Evolutionary conservation across 30 jellyfish, hydroid and myxozoan genomes (phyloP).

Genomic region (Aurelia aurita): DNA sequence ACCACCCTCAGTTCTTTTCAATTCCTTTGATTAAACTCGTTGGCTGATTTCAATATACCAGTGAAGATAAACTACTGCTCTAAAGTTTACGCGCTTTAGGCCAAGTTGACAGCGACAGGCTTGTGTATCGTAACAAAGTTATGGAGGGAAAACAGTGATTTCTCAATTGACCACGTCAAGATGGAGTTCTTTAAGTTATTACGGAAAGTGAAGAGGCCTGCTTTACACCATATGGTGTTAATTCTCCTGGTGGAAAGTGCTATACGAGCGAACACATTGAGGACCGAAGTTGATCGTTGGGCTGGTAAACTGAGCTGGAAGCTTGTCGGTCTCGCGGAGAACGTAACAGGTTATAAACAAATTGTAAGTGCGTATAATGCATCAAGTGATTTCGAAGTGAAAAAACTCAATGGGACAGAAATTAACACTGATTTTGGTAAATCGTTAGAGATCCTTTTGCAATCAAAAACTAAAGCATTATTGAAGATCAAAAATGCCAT

Average conservation of each 20-base stretch:
- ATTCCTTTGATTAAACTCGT: conserved; percentile 35
- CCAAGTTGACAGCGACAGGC: neutral
- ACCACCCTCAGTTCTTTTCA: conserved; percentile 65
- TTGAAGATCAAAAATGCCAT: conserved; percentile 24
- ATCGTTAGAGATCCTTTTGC: conserved; percentile 33
- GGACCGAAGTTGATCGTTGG: conserved; percentile 8
- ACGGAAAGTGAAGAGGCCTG: conserved; percentile 7
- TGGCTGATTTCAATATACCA: conserved; percentile 26
- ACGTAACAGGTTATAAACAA: conserved; percentile 50
- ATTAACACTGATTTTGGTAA: conserved; percentile 23
- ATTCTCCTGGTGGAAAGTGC: neutral
- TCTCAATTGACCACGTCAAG: neutral
- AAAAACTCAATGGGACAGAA: conserved; percentile 52
- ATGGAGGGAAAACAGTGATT: neutral
- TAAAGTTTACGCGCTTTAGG: neutral
- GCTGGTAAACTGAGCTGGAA: conserved; percentile 21
- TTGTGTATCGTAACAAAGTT: neutral
- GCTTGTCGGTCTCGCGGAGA: conserved; percentile 23
- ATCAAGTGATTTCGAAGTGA: conserved; percentile 10
- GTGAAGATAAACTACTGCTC: conserved; percentile 15
- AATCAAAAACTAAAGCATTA: conserved; percentile 47
- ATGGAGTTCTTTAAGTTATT: neutral
- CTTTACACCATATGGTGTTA: conserved; percentile 5
- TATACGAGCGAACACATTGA: neutral
- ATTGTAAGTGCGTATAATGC: conserved; percentile 13